These are phyloP conservation scores for Naja naja DNA, from an alignment of 2,113 vertebrate genomes.

Conservation along the genomic window DNA sequence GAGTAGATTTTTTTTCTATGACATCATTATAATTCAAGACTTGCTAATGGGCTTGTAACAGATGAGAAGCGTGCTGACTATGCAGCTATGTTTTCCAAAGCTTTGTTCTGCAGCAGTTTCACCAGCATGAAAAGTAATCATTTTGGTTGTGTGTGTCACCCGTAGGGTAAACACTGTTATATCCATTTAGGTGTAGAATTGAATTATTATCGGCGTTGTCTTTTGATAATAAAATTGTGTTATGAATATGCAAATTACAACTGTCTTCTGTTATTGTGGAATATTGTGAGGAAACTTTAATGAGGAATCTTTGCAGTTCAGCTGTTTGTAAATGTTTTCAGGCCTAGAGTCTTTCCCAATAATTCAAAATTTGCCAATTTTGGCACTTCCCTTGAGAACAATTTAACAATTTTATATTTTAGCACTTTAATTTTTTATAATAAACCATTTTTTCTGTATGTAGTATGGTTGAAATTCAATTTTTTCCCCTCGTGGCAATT, in stretches of 20 bases:
- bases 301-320: constrained; percentile 35
- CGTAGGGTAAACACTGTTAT: background rate
- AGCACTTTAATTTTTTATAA: constrained; percentile 11
- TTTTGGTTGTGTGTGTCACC: background rate
- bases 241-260: constrained; percentile 55
- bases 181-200: constrained; percentile 51
- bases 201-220: constrained; percentile 65
- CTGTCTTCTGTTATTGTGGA: constrained; percentile 48
- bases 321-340: constrained; percentile 46
- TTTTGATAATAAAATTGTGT: constrained; percentile 53
- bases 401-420: constrained; percentile 51
- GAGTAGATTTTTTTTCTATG: background rate
- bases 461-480: background rate
- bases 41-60: constrained; percentile 1
- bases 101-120: background rate
- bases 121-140: rapidly evolving
- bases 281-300: constrained; percentile 45
- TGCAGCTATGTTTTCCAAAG: constrained; percentile 4
- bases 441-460: rapidly evolving
- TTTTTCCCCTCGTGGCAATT: background rate
- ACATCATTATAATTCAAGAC: constrained; percentile 2
- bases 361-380: constrained; percentile 61
- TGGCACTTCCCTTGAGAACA: constrained; percentile 41
- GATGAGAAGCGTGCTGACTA: constrained; percentile 2
- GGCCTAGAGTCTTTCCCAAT: constrained; percentile 54